Conservation (phyloP, 2,797 vertebrate species). For the Urophycis tenuis region DNA sequence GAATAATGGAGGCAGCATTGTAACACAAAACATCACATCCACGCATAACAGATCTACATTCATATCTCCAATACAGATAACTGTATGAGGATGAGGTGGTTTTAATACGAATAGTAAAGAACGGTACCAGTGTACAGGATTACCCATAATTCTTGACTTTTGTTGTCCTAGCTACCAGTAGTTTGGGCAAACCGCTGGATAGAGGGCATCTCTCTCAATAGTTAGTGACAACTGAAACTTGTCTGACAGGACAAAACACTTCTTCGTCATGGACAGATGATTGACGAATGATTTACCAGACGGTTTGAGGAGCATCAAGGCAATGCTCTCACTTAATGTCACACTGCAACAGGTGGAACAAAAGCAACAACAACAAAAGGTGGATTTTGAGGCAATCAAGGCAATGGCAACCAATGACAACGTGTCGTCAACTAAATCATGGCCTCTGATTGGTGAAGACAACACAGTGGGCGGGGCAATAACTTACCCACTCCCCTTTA, state of each 20-base stretch:
- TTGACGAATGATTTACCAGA: neutral
- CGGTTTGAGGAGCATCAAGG: neutral
- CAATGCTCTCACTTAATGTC: neutral
- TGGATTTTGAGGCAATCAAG: conserved; percentile 4
- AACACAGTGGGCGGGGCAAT: conserved; percentile 46
- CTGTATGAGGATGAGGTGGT: neutral
- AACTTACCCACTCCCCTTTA: conserved; percentile 93
- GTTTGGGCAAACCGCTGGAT: too few species aligned
- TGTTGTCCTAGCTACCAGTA: neutral
- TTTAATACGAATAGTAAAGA: neutral
- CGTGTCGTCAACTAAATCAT: conserved; percentile 25
- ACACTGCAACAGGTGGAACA: neutral
- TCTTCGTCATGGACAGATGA: too few species aligned
- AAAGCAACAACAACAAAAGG: conserved; percentile 16
- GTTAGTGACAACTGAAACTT: too few species aligned
- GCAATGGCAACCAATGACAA: conserved; percentile 37
- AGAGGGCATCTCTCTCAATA: too few species aligned
- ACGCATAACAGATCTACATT: neutral
- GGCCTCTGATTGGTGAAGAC: conserved; percentile 49
- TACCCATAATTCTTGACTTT: neutral
- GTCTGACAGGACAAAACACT: too few species aligned
- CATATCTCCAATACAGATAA: neutral
- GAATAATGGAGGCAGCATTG: neutral
- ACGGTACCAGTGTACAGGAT: conserved; percentile 5
- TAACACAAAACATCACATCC: neutral